A percentile compares a stretch with the other conserved stretches of the same genome.
phyloP scores from a whole-genome alignment of 2,888 invertebrate species.

The Cataglyphis altisquamis region DNA sequence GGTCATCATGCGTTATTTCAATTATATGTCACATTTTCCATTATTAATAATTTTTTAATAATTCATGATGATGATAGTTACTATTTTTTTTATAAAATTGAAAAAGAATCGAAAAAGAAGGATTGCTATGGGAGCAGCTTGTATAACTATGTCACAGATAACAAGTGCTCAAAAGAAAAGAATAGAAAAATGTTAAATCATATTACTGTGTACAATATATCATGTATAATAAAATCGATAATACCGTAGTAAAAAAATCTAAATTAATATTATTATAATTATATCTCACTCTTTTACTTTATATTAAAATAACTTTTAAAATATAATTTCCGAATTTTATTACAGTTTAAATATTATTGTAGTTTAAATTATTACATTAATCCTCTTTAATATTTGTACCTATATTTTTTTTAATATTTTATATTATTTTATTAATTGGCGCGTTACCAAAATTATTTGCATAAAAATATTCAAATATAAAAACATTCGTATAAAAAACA shows the following conservation, averaged over 20 bases:
- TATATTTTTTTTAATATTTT: not conserved
- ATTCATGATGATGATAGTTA: not conserved
- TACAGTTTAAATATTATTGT: not conserved
- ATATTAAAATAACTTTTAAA: not conserved
- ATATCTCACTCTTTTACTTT: not conserved
- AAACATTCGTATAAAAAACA: not conserved
- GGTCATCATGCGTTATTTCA: not conserved
- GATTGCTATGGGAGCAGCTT: not conserved
- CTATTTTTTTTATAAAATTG: not conserved
- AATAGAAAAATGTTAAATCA: not conserved
- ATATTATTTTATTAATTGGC: not conserved
- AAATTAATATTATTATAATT: not conserved
- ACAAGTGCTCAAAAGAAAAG: not conserved
- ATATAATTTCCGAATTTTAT: not conserved
- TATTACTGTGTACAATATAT: not conserved
- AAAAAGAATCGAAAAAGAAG: not conserved
- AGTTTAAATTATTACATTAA: not conserved
- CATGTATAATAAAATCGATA: constrained; percentile 8
- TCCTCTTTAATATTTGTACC: not conserved
- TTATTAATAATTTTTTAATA: constrained; percentile 6
- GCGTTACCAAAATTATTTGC: not conserved
- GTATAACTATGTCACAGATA: not conserved
- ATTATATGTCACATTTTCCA: not conserved
- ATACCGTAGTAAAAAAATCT: not conserved
- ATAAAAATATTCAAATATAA: not conserved